A percentile compares a stretch with the other conserved stretches of the same genome.
Conservation (phyloP, 2,113 vertebrate species). For the Chitala chitala region DNA sequence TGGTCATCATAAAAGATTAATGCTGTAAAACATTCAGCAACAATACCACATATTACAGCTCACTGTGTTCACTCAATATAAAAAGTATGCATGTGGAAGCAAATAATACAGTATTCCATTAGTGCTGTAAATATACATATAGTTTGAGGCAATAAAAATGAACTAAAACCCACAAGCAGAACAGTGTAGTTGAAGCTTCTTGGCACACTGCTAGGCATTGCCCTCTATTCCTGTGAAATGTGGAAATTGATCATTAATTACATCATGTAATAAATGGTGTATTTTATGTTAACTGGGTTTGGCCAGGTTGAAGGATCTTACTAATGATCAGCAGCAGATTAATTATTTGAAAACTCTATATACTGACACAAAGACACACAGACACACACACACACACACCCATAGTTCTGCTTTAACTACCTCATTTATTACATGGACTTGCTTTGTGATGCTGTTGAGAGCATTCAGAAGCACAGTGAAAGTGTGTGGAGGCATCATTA, state of each 20-base stretch:
- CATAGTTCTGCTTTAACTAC: not conserved
- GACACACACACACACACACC: not conserved
- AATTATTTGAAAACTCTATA: not conserved
- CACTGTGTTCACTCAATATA: not conserved
- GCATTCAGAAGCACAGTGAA: conserved; percentile 31
- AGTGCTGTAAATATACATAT: not conserved
- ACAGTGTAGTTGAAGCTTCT: not conserved
- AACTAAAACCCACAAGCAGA: not conserved
- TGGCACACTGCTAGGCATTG: not conserved
- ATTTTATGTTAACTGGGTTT: conserved; percentile 8
- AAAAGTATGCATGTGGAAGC: not conserved
- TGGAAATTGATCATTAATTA: conserved; percentile 15
- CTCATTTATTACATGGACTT: not conserved
- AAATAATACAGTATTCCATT: not conserved
- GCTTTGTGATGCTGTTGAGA: not conserved
- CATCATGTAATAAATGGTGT: not conserved
- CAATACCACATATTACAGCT: conserved; percentile 6
- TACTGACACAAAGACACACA: not conserved
- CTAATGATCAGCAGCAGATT: not conserved
- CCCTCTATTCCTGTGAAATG: not conserved
- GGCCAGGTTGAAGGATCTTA: not conserved
- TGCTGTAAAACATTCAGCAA: not conserved
- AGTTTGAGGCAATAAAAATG: conserved; percentile 11
- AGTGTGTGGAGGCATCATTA: conserved; percentile 44
- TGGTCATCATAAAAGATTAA: not conserved